Evolutionary conservation across 2,797 vertebrate genomes (phyloP), one percentile per base, ranked within the genome.

Genomic region (Myotis planiceps): DNA sequence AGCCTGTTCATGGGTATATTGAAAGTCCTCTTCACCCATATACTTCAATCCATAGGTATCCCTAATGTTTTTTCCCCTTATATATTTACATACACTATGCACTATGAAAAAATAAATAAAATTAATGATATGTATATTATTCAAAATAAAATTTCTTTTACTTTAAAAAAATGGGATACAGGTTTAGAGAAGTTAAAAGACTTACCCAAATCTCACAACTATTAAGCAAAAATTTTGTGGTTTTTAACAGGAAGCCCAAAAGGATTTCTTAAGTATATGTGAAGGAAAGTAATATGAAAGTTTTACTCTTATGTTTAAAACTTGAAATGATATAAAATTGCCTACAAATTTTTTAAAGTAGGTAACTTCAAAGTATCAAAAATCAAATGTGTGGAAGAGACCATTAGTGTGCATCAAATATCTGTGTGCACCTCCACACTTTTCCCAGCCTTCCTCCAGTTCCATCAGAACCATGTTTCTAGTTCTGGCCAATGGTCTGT

Each of bases 61-160:
- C 66, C 81, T 92, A 25, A 88, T 92, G 63, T 89, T 95, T 94
- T 32, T 95, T 89, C 75, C 21, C 10, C 15, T 8, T 95, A 23
- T 94, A 78, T 92, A 79, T 32, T 94, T 96, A 51, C 32, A 81
- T 60, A 90, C 13, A 42, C 88, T 97, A 88, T 97, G 89, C 88
- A 97, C 86, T 94, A 94, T 97, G 34, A 95, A 86, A 86, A 71
- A 83, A 76, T 68, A 88, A 90, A 69, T 94, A 65, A 10, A 92
- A 92, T 93, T 53, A 96, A 90, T 92, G 18, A 82, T 93, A 95
- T 95, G 78, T 98, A 86, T 92, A 84, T 85, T 97, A 97, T 71
- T 95, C 83, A 95, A 55, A 98, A 98, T 98, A 98, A 98, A 97
- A 25, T 63, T 37, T 75, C 39, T 94, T 88, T 97, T 84, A 90